Percentiles rank a stretch among this genome's conserved stretches.
Conservation (phyloP, 1,140 invertebrate species). For the Pectinophora gossypiella region DNA sequence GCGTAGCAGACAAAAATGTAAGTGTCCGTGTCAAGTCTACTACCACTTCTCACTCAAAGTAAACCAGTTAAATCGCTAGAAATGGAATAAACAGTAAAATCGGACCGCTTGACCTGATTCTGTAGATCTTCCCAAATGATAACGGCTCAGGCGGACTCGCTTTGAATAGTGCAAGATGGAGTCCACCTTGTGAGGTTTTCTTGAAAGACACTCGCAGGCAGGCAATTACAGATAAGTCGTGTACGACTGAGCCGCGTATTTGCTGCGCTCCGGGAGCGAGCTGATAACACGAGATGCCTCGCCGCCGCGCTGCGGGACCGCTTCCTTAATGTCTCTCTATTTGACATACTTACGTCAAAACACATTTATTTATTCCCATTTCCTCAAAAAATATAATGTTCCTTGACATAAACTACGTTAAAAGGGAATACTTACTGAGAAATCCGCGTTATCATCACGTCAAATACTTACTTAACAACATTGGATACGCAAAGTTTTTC, state of each 20-base stretch:
- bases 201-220: constrained; percentile 69
- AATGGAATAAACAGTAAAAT: constrained; percentile 40
- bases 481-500: neutral
- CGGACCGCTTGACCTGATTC: constrained; percentile 54
- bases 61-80: constrained; percentile 12
- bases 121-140: constrained; percentile 43
- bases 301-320: constrained; percentile 4
- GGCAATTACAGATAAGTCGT: constrained; percentile 72
- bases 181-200: constrained; percentile 54
- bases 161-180: constrained; percentile 61
- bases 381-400: neutral
- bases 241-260: constrained; percentile 60
- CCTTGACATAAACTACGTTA: too few relatives aligned
- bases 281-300: constrained; percentile 39
- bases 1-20: constrained; percentile 96
- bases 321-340: constrained; percentile 7
- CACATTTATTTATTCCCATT: neutral
- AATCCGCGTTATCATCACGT: too few relatives aligned
- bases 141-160: constrained; percentile 27
- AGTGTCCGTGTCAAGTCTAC: constrained; percentile 33
- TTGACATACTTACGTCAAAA: constrained; percentile 1
- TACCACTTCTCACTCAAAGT: neutral
- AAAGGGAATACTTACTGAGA: too few relatives aligned
- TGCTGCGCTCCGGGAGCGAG: constrained; percentile 46
- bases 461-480: neutral